Evolutionary conservation across 2,888 invertebrate species (phyloP), one percentile per base, ranked within the genome.

Genomic region (Bombylius discolor): DNA sequence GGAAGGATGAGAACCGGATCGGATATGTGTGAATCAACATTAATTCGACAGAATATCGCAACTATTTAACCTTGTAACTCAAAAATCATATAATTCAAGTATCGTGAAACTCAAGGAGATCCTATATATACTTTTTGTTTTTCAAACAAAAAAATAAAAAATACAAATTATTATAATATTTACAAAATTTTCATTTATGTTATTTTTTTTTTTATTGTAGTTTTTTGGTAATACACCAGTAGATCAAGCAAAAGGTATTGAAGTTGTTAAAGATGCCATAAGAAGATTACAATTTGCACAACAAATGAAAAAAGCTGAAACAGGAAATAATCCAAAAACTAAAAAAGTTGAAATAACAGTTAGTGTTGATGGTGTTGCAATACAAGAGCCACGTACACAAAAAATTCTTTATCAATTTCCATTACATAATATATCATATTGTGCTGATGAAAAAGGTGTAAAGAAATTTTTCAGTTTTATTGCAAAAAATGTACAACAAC

Each of bases 361-460:
- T 61, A 97, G 95, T 55, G 89, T 95, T 54, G 95, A 98, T 77
- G 97, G 96, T 48, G 94, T 98, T 51, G 93, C 94, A 55, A 89
- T 98, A 65, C 81, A 85, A 76, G 85, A 85, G 71, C 85, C 85
- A 39, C 76, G 83, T 64, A 79, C 83, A 7, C 84, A 84, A 78
- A 88, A 80, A 68, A 91, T 95, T 56, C 79, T 95, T 69, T 89
- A 95, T 75, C 94, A 95, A 74, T 97, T 96, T 73, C 97, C 97
- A 0, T 78, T 98, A 49, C 96, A 97, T 73, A 84, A 95, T 76
- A 98, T 98, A 76, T 97, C 96, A 1, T 98, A 98, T 77, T 98
- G 97, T 77, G 97, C 98, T 2, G 98, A 98, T 71, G 98, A 98
- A 75, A 98, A 98, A 72, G 92, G 94, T 53, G 96, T 96, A 65